Evolutionary conservation across 2,113 vertebrate species (phyloP).

Genomic region (Platichthys stellatus): DNA sequence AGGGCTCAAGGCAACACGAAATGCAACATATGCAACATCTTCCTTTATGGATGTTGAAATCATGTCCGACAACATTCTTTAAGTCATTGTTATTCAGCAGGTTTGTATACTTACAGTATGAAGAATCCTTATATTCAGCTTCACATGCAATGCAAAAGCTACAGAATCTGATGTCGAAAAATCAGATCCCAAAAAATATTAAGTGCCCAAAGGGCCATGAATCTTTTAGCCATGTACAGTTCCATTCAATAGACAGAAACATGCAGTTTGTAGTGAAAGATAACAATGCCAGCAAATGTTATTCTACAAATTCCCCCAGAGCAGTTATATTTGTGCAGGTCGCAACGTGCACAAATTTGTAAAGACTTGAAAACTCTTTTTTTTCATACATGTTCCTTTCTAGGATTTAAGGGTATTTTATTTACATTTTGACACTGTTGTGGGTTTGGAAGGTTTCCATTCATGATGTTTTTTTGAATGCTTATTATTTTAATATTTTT

Average conservation of each 20-base stretch:
- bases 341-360: slow-evolving; percentile 63
- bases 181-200: slow-evolving; percentile 41
- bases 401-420: slow-evolving; percentile 68
- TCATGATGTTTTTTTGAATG: slow-evolving; percentile 61
- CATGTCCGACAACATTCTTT: slow-evolving; percentile 34
- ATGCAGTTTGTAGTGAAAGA: slow-evolving; percentile 65
- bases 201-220: slow-evolving; percentile 33
- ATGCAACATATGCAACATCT: slow-evolving; percentile 70
- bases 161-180: slow-evolving; percentile 39
- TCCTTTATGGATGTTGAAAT: slow-evolving; percentile 51
- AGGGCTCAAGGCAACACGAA: slow-evolving; percentile 71
- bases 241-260: slow-evolving; percentile 57
- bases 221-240: slow-evolving; percentile 69
- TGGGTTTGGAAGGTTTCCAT: slow-evolving; percentile 72
- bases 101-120: slow-evolving; percentile 39
- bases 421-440: slow-evolving; percentile 68
- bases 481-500: slow-evolving; percentile 24
- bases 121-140: slow-evolving; percentile 39
- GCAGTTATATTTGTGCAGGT: slow-evolving; percentile 65
- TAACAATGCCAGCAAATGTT: slow-evolving; percentile 72
- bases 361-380: slow-evolving; percentile 63
- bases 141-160: slow-evolving; percentile 49
- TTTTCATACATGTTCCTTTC: slow-evolving; percentile 69
- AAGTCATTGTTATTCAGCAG: slow-evolving; percentile 41
- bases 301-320: slow-evolving; percentile 47